These are phyloP conservation scores for Argopecten irradians DNA, from an alignment of 1,140 invertebrate species.

Conservation along the genomic window DNA sequence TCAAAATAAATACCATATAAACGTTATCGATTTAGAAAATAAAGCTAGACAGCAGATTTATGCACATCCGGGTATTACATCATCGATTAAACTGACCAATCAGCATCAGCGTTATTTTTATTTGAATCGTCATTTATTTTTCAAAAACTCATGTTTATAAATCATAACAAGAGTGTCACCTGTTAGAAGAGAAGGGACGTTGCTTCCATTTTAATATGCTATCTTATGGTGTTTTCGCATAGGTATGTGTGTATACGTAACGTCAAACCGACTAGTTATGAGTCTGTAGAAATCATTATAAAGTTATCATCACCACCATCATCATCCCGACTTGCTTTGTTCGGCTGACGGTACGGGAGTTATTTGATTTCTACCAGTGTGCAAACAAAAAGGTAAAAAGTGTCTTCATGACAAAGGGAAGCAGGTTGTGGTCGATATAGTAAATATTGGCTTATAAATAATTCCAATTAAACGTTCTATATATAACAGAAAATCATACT, in stretches of 20 bases:
- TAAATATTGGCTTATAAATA: not conserved
- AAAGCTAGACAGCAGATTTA: not conserved
- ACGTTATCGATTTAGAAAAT: not conserved
- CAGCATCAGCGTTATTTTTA: no score
- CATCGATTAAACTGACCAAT: not conserved
- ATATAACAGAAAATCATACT: not conserved
- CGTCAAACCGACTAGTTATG: no score
- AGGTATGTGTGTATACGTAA: no score
- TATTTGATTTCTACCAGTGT: not conserved
- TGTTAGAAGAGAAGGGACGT: no score
- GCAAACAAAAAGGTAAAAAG: slow-evolving; percentile 4
- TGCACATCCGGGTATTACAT: not conserved
- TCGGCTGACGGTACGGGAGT: not conserved
- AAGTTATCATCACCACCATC: no score
- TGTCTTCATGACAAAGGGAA: not conserved
- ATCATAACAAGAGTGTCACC: no score
- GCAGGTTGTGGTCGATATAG: not conserved
- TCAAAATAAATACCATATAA: not conserved
- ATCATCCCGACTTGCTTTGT: not conserved
- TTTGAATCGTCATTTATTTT: no score
- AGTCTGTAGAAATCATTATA: no score
- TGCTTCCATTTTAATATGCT: no score
- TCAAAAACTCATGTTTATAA: no score
- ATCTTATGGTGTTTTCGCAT: no score
- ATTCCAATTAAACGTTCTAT: not conserved